These are phyloP conservation scores for Montifringilla adamsi DNA, from an alignment of 2,113 vertebrate species.

Conservation along the genomic window DNA sequence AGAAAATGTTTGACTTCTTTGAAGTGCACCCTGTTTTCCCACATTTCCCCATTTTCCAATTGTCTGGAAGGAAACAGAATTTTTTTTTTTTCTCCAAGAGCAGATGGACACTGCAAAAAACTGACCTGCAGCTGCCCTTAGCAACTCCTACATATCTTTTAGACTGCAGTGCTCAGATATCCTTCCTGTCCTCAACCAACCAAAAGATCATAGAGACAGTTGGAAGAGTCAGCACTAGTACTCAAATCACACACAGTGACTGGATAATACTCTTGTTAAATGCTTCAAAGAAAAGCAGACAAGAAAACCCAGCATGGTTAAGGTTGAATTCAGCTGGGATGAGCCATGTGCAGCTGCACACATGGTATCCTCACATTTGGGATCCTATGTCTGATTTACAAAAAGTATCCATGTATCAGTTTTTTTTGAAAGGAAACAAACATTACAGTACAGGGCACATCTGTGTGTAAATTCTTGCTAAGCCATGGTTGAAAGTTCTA, in stretches of 20 bases:
- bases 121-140: neutral
- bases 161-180: neutral
- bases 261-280: neutral
- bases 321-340: neutral
- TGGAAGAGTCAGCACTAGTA: neutral
- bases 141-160: neutral
- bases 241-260: neutral
- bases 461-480: neutral
- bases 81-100: neutral
- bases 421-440: neutral
- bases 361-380: neutral
- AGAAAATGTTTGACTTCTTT: neutral
- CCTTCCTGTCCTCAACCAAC: neutral
- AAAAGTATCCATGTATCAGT: neutral
- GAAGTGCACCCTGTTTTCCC: neutral
- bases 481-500: neutral
- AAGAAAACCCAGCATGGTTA: neutral
- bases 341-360: neutral
- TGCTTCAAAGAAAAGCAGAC: neutral
- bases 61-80: neutral
- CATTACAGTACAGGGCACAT: neutral
- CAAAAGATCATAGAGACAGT: neutral
- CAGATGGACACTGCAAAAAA: neutral
- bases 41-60: neutral
- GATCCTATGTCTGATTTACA: neutral